phyloP scores from a whole-genome alignment of 2,113 vertebrate species.

The Aix galericulata region DNA sequence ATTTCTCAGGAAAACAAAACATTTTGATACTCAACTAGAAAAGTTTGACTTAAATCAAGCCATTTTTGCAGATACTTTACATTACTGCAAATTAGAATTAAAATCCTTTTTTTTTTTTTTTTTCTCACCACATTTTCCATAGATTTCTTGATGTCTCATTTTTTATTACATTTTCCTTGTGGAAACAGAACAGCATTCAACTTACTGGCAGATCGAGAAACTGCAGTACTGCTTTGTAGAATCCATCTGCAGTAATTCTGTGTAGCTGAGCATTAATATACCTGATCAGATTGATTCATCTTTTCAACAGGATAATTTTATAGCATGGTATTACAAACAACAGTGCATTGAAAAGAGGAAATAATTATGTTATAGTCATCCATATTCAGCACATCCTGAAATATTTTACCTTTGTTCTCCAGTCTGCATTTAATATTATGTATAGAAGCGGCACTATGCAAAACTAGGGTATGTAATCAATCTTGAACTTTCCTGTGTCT shows the following conservation, averaged over 20 bases:
- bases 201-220: background rate
- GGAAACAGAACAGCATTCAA: background rate
- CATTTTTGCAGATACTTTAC: background rate
- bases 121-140: background rate
- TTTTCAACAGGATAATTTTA: background rate
- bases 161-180: background rate
- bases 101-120: background rate
- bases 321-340: background rate
- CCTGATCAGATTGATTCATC: background rate
- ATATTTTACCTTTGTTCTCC: background rate
- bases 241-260: background rate
- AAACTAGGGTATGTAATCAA: background rate
- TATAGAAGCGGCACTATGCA: background rate
- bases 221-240: background rate
- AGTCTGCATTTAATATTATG: background rate
- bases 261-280: background rate
- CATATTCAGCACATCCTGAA: background rate
- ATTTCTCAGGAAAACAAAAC: background rate
- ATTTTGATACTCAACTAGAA: background rate
- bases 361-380: background rate
- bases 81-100: background rate
- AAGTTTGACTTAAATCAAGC: background rate
- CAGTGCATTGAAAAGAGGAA: background rate
- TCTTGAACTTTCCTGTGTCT: background rate
- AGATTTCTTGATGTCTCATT: background rate